These are phyloP conservation scores for Ateles fusciceps DNA, from an alignment of 2,797 vertebrate genomes.

Conservation along the genomic window DNA sequence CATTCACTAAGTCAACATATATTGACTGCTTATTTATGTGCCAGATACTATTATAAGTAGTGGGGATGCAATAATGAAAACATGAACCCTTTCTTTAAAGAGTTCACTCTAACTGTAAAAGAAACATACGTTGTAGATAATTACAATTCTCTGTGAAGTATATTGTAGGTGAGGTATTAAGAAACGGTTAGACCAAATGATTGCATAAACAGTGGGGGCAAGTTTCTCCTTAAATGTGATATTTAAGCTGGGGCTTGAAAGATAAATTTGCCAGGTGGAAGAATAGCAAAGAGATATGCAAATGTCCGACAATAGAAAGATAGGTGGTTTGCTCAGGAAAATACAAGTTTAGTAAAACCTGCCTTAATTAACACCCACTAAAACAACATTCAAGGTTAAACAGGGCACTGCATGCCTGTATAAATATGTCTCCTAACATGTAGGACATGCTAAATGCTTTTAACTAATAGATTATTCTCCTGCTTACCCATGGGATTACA, in stretches of 20 bases:
- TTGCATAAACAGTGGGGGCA: background rate
- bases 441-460: background rate
- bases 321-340: background rate
- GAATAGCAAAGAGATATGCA: background rate
- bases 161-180: background rate
- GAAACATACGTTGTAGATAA: background rate
- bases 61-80: background rate
- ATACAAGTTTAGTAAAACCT: background rate
- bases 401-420: background rate
- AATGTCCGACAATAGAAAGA: background rate
- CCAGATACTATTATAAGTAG: background rate
- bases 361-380: background rate
- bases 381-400: background rate
- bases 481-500: background rate
- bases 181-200: background rate
- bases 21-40: background rate
- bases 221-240: background rate
- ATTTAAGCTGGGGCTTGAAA: slow-evolving; percentile 1
- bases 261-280: background rate
- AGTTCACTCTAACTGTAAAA: background rate
- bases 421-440: background rate
- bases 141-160: background rate
- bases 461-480: background rate
- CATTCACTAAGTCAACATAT: background rate
- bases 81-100: background rate